Base-by-base conservation (phyloP, 1,140 invertebrate genomes). In the Trachymyrmex cornetzi region DNA sequence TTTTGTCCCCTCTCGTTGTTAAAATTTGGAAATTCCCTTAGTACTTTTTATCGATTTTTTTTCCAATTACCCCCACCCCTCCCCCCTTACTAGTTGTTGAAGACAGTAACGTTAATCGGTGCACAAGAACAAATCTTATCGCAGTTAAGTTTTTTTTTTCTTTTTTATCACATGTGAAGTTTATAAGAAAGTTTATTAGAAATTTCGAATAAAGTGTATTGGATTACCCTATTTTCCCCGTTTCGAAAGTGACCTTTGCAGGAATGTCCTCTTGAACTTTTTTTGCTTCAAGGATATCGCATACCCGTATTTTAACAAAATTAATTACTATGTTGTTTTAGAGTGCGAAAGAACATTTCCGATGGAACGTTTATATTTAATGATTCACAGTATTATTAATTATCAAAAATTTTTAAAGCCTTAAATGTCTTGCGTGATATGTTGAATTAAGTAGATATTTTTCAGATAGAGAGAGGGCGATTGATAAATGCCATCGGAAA, bases 401-500 rank as follows among this genome's bases (percentile, higher is more conserved):
- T 34, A 34, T 38, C 2, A 7, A 19, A 53, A 55, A 19, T 53
- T 27, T 53, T 27, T 77, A 3, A 27, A 61, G 3, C n/a, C 34
- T 34, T 34, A 2, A 59, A 55, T 44, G 1, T 77, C 16, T 64
- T 0, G n/a, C 38, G 22, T 14, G 3, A 48, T 19, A 44, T 27
- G 9, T 59, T 12, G 34, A 79, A 27, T 48, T 24, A 63, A 77
- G 12, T 12, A n/a, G 6, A 64, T 64, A 34, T 44, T 64, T 77
- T 75, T 75, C 9, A 27, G 16, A 16, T 16, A 48, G 9, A n/a
- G n/a, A n/a, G n/a, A n/a, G n/a, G n/a, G n/a, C 24, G 19, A 77
- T 22, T 5, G 11, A 57, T 50, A 38, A 19, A 85, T 75, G 55
- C 61, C 69, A 79, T 89, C 50, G 77, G 67, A 87, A 64, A 77